Evolutionary conservation across 2,113 vertebrate species (phyloP).

Genomic region (Callipepla californica): DNA sequence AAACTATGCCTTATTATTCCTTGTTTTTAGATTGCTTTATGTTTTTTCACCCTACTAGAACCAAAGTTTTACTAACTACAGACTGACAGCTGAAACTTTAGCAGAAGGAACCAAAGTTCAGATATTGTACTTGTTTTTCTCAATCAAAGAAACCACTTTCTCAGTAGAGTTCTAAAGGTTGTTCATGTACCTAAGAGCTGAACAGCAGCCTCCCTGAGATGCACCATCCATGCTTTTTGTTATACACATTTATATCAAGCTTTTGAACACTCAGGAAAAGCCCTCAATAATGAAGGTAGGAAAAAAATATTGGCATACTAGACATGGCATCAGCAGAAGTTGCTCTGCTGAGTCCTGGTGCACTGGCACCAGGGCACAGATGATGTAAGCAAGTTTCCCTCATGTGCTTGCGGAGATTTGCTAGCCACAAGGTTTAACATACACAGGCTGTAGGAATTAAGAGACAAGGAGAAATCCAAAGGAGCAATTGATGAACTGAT

Average conservation of each 20-base stretch:
- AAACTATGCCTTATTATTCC: background rate
- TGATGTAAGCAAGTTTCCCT: background rate
- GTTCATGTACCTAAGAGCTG: background rate
- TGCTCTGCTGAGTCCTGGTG: background rate
- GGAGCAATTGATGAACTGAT: background rate
- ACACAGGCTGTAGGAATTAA: background rate
- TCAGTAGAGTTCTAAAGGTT: background rate
- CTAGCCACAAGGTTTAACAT: background rate
- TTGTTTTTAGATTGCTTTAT: background rate
- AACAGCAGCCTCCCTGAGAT: background rate
- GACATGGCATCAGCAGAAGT: background rate
- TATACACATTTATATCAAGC: background rate
- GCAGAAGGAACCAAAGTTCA: background rate
- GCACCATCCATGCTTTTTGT: background rate
- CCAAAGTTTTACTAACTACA: background rate
- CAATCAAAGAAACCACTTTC: background rate
- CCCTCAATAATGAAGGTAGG: background rate
- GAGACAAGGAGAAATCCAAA: background rate
- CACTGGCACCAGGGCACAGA: background rate
- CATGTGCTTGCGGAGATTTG: background rate
- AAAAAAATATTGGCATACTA: background rate
- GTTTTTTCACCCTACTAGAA: background rate
- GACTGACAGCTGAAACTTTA: background rate
- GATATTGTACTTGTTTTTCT: background rate
- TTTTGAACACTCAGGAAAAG: background rate